phyloP scores from a whole-genome alignment of 2,888 invertebrate genomes.

The Podotricha telesiphe region DNA sequence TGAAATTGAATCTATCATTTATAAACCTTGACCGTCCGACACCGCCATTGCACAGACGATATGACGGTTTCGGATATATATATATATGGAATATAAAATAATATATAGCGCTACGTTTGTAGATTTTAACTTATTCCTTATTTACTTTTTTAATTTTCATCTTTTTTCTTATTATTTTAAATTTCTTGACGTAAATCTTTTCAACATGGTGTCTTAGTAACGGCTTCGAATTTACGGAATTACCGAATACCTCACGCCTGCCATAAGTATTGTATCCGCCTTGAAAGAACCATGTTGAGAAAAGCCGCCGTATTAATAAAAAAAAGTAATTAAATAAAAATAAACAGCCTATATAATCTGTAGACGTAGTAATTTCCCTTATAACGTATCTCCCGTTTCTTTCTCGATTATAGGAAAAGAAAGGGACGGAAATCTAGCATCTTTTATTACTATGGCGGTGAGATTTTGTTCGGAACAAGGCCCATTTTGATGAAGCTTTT shows the following conservation, averaged over 20 bases:
- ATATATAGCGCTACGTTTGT: conserved; percentile 58
- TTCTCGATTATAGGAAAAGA: conserved; percentile 9
- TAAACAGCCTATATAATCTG: conserved; percentile 12
- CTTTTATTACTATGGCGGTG: conserved; percentile 25
- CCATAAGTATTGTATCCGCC: conserved; percentile 39
- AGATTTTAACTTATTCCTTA: conserved; percentile 53
- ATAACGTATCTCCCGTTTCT: conserved; percentile 10
- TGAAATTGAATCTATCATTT: conserved; percentile 4
- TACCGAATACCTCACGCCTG: conserved; percentile 37
- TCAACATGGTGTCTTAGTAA: conserved; percentile 39
- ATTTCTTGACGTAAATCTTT: conserved; percentile 38
- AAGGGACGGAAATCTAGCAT: conserved; percentile 3
- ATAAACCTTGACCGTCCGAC: conserved; percentile 14
- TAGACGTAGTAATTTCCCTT: conserved; percentile 2
- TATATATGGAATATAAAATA: conserved; percentile 50
- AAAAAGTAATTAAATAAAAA: neutral
- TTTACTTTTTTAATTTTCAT: conserved; percentile 34
- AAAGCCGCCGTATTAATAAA: conserved; percentile 29
- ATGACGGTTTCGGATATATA: conserved; percentile 35
- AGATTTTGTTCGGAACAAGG: conserved; percentile 26
- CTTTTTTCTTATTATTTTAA: conserved; percentile 26
- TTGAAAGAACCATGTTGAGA: conserved; percentile 18
- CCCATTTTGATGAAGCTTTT: conserved; percentile 36
- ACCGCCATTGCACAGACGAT: conserved; percentile 16
- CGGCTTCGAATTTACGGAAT: conserved; percentile 36